phyloP scores from a whole-genome alignment of 2,888 invertebrate genomes.

The Piscicola geometra region DNA sequence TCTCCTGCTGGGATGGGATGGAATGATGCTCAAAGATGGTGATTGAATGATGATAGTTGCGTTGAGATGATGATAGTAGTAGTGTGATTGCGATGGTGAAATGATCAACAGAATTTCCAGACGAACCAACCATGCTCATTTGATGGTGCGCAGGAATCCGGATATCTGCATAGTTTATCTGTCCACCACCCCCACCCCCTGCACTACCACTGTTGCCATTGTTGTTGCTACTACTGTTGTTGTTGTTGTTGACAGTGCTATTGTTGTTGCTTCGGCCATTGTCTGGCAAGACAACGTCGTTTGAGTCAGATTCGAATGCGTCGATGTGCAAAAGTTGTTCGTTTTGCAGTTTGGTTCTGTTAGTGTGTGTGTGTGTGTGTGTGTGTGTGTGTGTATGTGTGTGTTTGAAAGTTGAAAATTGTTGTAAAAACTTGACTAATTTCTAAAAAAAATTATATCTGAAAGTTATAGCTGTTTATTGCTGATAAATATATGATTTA shows the following conservation, averaged over 20 bases:
- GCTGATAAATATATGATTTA: no score
- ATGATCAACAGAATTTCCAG: no score
- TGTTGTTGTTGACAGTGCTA: conserved; percentile 22
- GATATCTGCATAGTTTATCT: conserved; percentile 26
- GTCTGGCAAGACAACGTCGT: conserved; percentile 29
- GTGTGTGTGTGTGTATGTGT: no score
- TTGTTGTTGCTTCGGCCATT: conserved; percentile 15
- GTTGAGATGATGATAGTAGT: no score
- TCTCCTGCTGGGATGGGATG: background rate
- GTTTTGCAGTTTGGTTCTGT: conserved; percentile 39
- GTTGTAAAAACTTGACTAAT: no score
- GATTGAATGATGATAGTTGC: no score
- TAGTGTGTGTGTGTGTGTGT: no score
- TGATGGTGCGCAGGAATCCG: conserved; percentile 24
- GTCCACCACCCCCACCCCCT: background rate
- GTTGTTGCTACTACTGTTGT: background rate
- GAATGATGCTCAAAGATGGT: background rate
- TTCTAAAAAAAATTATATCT: no score
- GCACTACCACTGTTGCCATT: background rate
- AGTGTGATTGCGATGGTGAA: no score
- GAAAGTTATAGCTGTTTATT: no score
- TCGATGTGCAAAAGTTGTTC: conserved; percentile 39
- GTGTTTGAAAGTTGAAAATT: no score
- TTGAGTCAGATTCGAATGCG: conserved; percentile 38
- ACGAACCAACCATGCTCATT: background rate